Evolutionary conservation across 2,797 vertebrate genomes (phyloP).

Genomic region (Acomys russatus): DNA sequence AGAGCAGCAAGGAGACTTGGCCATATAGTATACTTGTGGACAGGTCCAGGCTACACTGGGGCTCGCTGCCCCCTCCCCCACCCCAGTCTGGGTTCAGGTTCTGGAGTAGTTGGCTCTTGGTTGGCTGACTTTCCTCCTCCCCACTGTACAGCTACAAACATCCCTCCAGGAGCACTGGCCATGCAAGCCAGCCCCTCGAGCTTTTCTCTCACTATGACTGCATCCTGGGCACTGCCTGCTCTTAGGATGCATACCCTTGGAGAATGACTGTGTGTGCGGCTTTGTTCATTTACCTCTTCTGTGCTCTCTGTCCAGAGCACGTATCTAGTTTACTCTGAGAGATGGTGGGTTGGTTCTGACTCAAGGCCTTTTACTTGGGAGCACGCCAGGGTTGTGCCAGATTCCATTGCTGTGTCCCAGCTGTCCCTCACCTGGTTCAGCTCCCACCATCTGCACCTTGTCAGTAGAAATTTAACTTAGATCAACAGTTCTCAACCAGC

Average conservation of each 20-base stretch:
- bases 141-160: neutral
- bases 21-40: neutral
- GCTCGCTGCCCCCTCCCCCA: neutral
- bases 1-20: neutral
- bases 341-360: neutral
- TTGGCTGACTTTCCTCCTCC: neutral
- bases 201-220: neutral
- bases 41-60: neutral
- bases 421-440: neutral
- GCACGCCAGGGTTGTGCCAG: neutral
- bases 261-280: neutral
- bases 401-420: neutral
- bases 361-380: neutral
- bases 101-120: neutral
- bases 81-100: neutral
- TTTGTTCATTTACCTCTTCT: neutral
- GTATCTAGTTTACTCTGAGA: accelerated
- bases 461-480: constrained; percentile 6
- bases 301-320: neutral
- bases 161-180: neutral
- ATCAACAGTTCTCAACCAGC: neutral
- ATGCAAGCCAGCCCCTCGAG: neutral
- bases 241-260: neutral
- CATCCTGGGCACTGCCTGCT: neutral
- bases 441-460: neutral